Base-by-base conservation (phyloP, 2,797 vertebrate species). In the Benthosema pterotum region DNA sequence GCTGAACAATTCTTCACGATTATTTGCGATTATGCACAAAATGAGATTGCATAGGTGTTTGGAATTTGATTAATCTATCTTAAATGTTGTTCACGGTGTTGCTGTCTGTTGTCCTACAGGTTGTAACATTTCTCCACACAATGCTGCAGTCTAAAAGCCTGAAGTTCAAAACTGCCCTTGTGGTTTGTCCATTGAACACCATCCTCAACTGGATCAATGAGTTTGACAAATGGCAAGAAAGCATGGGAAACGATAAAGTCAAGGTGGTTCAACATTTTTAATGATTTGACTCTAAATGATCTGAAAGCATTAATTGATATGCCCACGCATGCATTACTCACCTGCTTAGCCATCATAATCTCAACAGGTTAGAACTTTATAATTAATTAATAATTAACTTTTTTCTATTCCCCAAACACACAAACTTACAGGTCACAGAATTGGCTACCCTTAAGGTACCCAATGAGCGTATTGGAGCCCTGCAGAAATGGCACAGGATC, bases 181-280 rank as follows among this genome's bases (percentile, higher is more conserved):
- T 99, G 0, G 95, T 99, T 50, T 99, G 96, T 89, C 97, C 97
- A 0, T 92, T 99, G 45, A 99, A 99, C 78, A 98, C 97, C 0
- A 94, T 96, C 82, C 93, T 99, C 83, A 99, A 99, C 92, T 99
- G 97, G 97, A 72, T 92, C 85, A 94, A 91, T 60, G 97, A 99
- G 89, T 99, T 99, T 89, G 92, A 94, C 65, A 96, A 95, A 80
- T 99, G 97, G 97, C 97, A 99, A 72, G 89, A 90, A 3, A 89
- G 90, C 78, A 77, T 98, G 67, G 91, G 92, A 58, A 75, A 91
- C 3, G 94, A 96, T 52, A 93, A 79, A 77, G 85, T 98, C 15
- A 93, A 94, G 92, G 97, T 98, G 91, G 51, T 64, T n/a, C 63
- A 57, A 52, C 18, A 25, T 25, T 11, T 19, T 16, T 32, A 6